Evolutionary conservation across 2,797 vertebrate genomes (phyloP).

Genomic region (Coregonus sp.): DNA sequence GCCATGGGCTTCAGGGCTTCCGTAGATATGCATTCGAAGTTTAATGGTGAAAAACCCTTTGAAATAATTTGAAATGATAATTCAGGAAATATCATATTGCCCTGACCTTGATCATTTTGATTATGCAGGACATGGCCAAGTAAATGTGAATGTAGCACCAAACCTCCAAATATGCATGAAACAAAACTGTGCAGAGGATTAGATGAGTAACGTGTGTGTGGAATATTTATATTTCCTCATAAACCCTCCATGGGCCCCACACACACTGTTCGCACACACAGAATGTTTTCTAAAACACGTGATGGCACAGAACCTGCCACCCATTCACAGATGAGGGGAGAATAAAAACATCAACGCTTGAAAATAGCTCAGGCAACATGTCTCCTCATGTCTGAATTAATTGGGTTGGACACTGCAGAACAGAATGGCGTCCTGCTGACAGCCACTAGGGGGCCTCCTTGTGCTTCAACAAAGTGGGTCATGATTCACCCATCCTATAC

Average conservation of each 20-base stretch:
- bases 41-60: background rate
- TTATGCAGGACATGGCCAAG: background rate
- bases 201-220: background rate
- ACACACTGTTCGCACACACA: background rate
- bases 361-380: background rate
- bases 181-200: background rate
- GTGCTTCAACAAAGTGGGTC: slow-evolving; percentile 52
- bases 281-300: background rate
- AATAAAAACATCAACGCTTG: background rate
- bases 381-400: background rate
- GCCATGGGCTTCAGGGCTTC: no score
- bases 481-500: slow-evolving; percentile 28
- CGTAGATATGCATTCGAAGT: background rate
- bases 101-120: background rate
- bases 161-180: background rate
- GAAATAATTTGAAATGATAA: background rate
- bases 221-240: background rate
- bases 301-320: background rate
- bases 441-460: slow-evolving; percentile 69
- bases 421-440: background rate
- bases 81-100: background rate
- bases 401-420: background rate
- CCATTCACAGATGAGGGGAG: background rate
- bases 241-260: background rate
- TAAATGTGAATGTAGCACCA: background rate